Evolutionary conservation across 2,888 invertebrate genomes (phyloP), one percentile per base, ranked within the genome.

Genomic region (Entomobrya proxima): DNA sequence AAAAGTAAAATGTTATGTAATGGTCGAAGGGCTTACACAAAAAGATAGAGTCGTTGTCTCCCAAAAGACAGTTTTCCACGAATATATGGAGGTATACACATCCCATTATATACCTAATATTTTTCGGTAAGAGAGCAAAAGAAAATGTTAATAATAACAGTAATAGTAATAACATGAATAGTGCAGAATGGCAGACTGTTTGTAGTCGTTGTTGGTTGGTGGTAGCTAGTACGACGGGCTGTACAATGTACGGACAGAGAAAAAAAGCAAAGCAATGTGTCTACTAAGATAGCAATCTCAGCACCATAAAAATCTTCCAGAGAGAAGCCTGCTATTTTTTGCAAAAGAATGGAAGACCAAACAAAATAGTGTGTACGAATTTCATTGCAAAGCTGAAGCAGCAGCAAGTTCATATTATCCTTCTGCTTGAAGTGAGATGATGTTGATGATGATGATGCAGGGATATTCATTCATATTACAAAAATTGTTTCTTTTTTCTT

Each of bases 231-330:
- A 52, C n/a, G 18, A 52, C 7, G 50, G 18, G 47, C 47, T 11
- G 27, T 55, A 15, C 58, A 58, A 32, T 58, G 27, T n/a, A n/a
- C n/a, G n/a, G n/a, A n/a, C n/a, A n/a, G 30, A 58, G 58, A 83
- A 69, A 78, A 44, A n/a, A n/a, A n/a, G n/a, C n/a, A n/a, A 75
- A 74, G 82, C 75, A 82, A 82, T 82, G 82, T 81, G 80, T 81
- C 82, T 76, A 37, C 40, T n/a, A 24, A 52, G 88, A 87, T 87
- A 85, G 83, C 83, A 87, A 88, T 88, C 87, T 88, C 83, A 79
- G 83, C 77, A 55, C 86, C 85, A 87, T 88, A 88, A 88, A 88
- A 87, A 72, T 40, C n/a, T 52, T 9, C 37, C 84, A 84, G 18
- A 64, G 18, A 67, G 18, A 72, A 50, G 27, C 37, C 40, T 52